Conservation (phyloP, 2,113 vertebrate genomes). For the Gallinago paraguaiae region DNA sequence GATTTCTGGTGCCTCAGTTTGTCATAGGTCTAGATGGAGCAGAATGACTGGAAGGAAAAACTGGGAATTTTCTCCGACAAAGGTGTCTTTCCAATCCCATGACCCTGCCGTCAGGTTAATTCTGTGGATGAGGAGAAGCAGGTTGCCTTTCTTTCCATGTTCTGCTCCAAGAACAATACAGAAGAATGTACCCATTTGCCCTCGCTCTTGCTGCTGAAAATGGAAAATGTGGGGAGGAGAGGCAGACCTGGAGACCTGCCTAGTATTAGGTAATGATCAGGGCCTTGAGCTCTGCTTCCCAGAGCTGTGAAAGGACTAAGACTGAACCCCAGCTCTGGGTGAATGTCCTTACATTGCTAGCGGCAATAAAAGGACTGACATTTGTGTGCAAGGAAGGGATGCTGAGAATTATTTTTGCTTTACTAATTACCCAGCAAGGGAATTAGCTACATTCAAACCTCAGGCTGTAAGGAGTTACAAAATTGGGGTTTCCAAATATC, state of each 20-base stretch:
- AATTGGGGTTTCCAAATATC: neutral
- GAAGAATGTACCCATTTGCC: neutral
- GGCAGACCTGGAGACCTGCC: neutral
- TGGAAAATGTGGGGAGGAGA: neutral
- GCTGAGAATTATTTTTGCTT: neutral
- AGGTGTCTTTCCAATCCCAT: neutral
- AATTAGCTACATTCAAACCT: neutral
- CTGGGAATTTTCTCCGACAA: neutral
- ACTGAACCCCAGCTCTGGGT: fast-evolving
- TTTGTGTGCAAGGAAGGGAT: neutral
- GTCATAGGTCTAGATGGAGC: neutral
- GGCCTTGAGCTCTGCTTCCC: neutral
- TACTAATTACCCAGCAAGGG: neutral
- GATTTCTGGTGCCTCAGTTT: neutral
- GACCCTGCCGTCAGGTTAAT: neutral
- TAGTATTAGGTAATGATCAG: neutral
- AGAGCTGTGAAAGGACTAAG: neutral
- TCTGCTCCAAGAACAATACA: neutral
- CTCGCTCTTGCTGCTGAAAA: neutral
- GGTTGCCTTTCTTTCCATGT: neutral
- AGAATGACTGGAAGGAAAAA: neutral
- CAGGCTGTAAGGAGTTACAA: neutral
- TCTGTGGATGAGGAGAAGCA: neutral
- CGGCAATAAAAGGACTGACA: neutral
- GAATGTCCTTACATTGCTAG: neutral